Evolutionary conservation across 1,140 invertebrate species (phyloP).

Genomic region (Asbolus verrucosus): DNA sequence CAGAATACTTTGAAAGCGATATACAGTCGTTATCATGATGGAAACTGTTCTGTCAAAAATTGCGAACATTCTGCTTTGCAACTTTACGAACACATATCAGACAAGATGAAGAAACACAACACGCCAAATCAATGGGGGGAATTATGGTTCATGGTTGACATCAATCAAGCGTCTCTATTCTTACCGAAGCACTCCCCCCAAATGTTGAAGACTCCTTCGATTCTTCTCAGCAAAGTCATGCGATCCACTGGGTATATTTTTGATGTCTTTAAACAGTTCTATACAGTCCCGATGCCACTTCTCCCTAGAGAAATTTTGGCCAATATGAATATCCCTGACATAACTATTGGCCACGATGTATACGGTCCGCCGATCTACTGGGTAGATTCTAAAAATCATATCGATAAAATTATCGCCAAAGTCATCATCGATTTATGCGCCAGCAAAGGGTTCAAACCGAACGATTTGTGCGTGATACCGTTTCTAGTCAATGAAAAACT

Average conservation of each 20-base stretch:
- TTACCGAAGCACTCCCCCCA: slow-evolving; percentile 62
- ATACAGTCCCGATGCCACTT: slow-evolving; percentile 58
- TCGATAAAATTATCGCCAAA: slow-evolving; percentile 53
- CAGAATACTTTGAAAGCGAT: slow-evolving; percentile 58
- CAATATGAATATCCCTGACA: slow-evolving; percentile 56
- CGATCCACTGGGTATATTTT: slow-evolving; percentile 62
- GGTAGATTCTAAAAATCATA: slow-evolving; percentile 55
- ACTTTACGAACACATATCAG: slow-evolving; percentile 27
- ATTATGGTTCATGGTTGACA: slow-evolving; percentile 64
- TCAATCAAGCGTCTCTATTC: slow-evolving; percentile 64
- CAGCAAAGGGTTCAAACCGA: slow-evolving; percentile 63
- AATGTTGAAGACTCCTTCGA: slow-evolving; percentile 60
- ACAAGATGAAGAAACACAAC: slow-evolving; percentile 43
- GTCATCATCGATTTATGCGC: slow-evolving; percentile 63
- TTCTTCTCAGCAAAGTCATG: slow-evolving; percentile 61
- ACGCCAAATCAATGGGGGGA: slow-evolving; percentile 56
- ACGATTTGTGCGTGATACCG: slow-evolving; percentile 63
- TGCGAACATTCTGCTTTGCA: slow-evolving; percentile 43
- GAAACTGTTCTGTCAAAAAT: slow-evolving; percentile 50
- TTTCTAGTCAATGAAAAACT: slow-evolving; percentile 59
- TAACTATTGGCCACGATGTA: slow-evolving; percentile 59
- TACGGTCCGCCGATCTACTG: slow-evolving; percentile 62
- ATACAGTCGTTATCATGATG: slow-evolving; percentile 56
- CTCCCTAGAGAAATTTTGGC: slow-evolving; percentile 48
- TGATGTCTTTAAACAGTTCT: slow-evolving; percentile 62